Conservation (phyloP, 2,888 invertebrate genomes). For the Metopia argyrocephala region DNA sequence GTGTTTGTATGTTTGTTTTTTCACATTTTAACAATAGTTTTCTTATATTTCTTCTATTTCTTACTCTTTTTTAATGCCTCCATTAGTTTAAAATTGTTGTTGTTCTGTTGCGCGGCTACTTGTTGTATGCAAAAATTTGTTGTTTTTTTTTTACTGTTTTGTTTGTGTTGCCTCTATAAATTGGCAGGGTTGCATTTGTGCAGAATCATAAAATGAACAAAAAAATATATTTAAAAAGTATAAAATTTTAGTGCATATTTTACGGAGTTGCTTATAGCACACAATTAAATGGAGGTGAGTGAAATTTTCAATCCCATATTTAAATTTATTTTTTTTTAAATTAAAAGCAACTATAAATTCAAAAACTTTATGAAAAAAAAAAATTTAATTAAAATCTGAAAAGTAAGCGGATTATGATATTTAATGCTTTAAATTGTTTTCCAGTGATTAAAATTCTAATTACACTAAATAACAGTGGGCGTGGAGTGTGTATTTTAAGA, state of each 20-base stretch:
- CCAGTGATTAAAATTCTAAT: not conserved
- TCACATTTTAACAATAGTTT: not conserved
- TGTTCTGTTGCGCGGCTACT: constrained; percentile 60
- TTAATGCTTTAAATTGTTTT: not conserved
- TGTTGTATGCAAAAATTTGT: constrained; percentile 57
- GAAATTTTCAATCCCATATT: not conserved
- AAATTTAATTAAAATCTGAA: not conserved
- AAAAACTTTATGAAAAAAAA: not conserved
- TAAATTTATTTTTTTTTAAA: not conserved
- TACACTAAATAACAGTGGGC: constrained; percentile 8
- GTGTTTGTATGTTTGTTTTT: not conserved
- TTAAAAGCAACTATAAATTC: not conserved
- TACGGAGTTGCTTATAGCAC: constrained; percentile 44
- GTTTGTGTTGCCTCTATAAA: not conserved
- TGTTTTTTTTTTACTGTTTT: constrained; percentile 21
- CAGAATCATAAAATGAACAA: constrained; percentile 26
- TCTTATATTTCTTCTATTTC: not conserved
- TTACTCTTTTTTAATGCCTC: not conserved
- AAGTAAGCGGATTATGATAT: not conserved
- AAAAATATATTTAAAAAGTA: constrained; percentile 21
- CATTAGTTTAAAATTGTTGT: not conserved
- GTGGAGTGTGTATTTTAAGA: not conserved
- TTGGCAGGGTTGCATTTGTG: constrained; percentile 56
- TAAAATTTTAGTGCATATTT: constrained; percentile 48
- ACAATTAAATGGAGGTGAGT: constrained; percentile 20